These are phyloP conservation scores for Sapayoa aenigma DNA, from an alignment of 2,113 vertebrate genomes.

Conservation along the genomic window DNA sequence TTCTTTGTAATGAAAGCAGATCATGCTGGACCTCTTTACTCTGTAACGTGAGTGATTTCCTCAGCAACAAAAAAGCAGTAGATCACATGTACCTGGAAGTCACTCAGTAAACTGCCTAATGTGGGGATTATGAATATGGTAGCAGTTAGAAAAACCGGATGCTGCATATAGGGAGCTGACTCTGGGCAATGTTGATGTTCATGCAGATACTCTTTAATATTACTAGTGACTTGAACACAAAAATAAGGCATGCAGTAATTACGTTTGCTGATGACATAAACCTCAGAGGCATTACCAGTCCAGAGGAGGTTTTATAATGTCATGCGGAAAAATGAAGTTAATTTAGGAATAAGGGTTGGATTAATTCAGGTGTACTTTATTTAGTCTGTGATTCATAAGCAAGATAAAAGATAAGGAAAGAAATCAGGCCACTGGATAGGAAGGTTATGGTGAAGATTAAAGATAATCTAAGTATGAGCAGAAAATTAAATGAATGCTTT, in stretches of 20 bases:
- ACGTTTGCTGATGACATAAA: neutral
- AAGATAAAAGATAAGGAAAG: neutral
- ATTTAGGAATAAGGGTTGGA: neutral
- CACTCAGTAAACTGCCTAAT: neutral
- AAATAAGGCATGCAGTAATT: neutral
- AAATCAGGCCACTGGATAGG: neutral
- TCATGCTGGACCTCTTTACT: neutral
- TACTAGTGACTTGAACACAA: neutral
- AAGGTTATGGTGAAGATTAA: neutral
- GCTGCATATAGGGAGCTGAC: neutral
- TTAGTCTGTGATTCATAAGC: neutral
- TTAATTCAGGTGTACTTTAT: neutral
- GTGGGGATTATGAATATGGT: neutral
- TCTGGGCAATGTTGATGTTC: neutral
- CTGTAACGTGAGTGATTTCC: neutral
- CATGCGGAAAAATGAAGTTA: neutral
- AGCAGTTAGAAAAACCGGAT: neutral
- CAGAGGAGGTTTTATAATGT: neutral
- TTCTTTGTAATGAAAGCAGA: slow-evolving; percentile 2
- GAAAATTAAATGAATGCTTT: neutral
- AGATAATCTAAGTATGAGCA: neutral
- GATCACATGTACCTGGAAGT: neutral
- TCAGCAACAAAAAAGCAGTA: neutral
- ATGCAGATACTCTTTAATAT: neutral
- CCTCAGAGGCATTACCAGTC: neutral